These are phyloP conservation scores for Neoitamus cyanurus DNA, from an alignment of 2,888 invertebrate species.

Conservation along the genomic window DNA sequence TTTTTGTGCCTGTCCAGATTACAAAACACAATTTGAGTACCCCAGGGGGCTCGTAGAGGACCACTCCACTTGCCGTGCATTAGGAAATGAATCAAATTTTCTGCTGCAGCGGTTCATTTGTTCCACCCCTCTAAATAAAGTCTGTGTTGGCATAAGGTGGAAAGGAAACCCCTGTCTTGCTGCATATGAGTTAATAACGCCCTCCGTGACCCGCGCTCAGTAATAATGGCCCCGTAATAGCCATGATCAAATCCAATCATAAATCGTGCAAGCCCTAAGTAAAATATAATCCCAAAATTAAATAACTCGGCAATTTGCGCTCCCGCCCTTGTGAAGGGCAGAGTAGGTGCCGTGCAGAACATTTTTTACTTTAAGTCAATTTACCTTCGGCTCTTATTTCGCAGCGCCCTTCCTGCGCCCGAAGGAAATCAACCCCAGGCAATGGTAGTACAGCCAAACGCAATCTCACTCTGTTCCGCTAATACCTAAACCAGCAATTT, in stretches of 20 bases:
- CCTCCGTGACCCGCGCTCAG: not conserved
- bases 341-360: not conserved
- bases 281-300: slow-evolving; percentile 41
- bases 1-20: slow-evolving; percentile 19
- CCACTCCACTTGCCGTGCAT: slow-evolving; percentile 13
- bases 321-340: not conserved
- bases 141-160: not conserved
- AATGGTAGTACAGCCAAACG: not conserved
- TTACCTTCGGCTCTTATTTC: not conserved
- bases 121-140: not conserved
- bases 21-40: slow-evolving; percentile 37
- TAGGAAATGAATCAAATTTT: slow-evolving; percentile 32
- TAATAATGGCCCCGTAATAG: slow-evolving; percentile 47
- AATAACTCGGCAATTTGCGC: slow-evolving; percentile 41
- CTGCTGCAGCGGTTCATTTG: slow-evolving; percentile 39
- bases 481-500: slow-evolving; percentile 23
- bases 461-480: not conserved
- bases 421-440: not conserved
- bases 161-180: not conserved
- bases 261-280: slow-evolving; percentile 39
- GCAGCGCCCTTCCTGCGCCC: not conserved
- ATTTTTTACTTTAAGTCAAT: slow-evolving; percentile 19
- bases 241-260: slow-evolving; percentile 49
- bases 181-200: slow-evolving; percentile 4
- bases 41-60: slow-evolving; percentile 24